Base-by-base conservation (phyloP, 2,113 vertebrate genomes). In the Paedocypris sp. region DNA sequence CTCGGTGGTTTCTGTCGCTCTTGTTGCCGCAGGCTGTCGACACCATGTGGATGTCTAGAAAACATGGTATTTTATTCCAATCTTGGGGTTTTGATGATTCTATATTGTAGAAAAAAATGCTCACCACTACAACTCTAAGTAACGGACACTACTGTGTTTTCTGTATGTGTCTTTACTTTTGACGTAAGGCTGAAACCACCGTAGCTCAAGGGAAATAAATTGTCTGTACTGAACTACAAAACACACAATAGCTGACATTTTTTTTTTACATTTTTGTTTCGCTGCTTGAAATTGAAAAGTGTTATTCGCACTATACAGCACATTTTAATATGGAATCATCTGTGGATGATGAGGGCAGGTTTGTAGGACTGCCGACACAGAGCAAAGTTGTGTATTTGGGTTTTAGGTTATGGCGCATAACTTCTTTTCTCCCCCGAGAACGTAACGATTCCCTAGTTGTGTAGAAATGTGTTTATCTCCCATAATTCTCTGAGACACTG, bases 1-100 rank as follows among this genome's bases (percentile, higher is more conserved):
- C 58, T 73, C 22, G 51, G 48, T 25, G 56, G 67, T 47, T 52
- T 63, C 42, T n/a, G n/a, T n/a, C n/a, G n/a, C 32, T 43, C 47
- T 11, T 39, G 53, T 66, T 57, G 11, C 66, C 15, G n/a, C 42
- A 43, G 31, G 54, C 52, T 42, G 16, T 48, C 46, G 45, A 32
- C 29, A 32, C 22, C 49, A 16, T 65, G 54, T 65, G 56, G 6
- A 62, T 65, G 67, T 77, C 46, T 51, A 62, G 58, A 75, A 60
- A 51, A 15, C 7, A 35, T 46, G 45, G 38, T 26, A 54, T 8
- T 18, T 62, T 18, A n/a, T 16, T 58, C 26, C 6, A 49, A 62
- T 64, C 32, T 43, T 61, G 9, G 13, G 29, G n/a, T 50, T 35
- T 41, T 50, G 19, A 61, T 12, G 19, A 67, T 22, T 6, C 23